These are phyloP conservation scores for Salvator merianae DNA, from an alignment of 2,113 vertebrate genomes.

Conservation along the genomic window DNA sequence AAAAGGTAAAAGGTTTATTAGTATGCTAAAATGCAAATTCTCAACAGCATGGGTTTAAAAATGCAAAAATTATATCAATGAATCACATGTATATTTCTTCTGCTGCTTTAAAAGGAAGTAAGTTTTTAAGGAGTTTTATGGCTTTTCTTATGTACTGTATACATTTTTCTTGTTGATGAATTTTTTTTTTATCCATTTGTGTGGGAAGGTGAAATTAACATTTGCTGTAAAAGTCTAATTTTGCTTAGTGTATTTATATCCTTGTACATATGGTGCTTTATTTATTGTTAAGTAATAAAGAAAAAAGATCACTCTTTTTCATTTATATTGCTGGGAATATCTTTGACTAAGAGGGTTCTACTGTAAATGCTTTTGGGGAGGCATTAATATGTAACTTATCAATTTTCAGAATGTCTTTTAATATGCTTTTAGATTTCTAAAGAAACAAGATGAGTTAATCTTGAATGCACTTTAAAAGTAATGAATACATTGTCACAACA, in stretches of 20 bases:
- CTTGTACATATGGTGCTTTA: slow-evolving; percentile 31
- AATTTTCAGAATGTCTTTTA: slow-evolving; percentile 67
- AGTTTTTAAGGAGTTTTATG: slow-evolving; percentile 9
- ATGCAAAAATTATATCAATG: slow-evolving; percentile 1
- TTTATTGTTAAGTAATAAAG: slow-evolving; percentile 36
- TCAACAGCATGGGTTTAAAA: neutral
- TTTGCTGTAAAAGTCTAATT: slow-evolving; percentile 34
- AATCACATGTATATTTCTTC: slow-evolving; percentile 20
- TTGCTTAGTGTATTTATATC: slow-evolving; percentile 26
- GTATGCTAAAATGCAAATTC: slow-evolving; percentile 22
- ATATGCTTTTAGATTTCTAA: slow-evolving; percentile 58
- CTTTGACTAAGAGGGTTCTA: slow-evolving; percentile 26
- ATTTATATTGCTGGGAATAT: slow-evolving; percentile 33
- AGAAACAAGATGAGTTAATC: slow-evolving; percentile 58
- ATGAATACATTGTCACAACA: slow-evolving; percentile 44
- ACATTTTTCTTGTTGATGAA: slow-evolving; percentile 33
- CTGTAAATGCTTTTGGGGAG: slow-evolving; percentile 49
- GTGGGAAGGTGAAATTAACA: slow-evolving; percentile 38
- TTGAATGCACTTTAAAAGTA: slow-evolving; percentile 63
- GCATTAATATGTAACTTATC: slow-evolving; percentile 68
- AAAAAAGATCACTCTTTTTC: slow-evolving; percentile 15
- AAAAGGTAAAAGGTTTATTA: slow-evolving; percentile 27
- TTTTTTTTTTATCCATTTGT: slow-evolving; percentile 38
- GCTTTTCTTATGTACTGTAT: slow-evolving; percentile 22
- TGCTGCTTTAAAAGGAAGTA: slow-evolving; percentile 16